These are phyloP conservation scores for Notoglanidium macrostoma DNA, from an alignment of 2,797 vertebrate genomes.

Conservation along the genomic window DNA sequence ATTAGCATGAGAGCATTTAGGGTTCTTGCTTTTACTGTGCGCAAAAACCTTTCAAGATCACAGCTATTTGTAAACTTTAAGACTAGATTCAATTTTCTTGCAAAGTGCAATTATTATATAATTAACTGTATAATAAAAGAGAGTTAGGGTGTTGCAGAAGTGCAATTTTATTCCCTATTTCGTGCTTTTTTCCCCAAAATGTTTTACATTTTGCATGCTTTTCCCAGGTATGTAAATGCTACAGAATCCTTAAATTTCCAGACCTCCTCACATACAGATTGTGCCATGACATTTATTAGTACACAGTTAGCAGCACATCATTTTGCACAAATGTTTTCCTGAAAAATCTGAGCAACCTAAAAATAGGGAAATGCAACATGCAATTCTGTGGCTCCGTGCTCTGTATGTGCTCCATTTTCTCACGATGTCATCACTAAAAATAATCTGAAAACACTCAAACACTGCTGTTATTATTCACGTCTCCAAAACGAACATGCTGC, in stretches of 20 bases:
- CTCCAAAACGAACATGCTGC: conserved; percentile 10
- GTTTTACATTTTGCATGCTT: background rate
- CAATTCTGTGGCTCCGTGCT: background rate
- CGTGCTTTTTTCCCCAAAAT: background rate
- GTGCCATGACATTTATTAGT: background rate
- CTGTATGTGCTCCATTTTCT: conserved; percentile 10
- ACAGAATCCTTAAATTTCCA: background rate
- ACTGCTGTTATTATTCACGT: background rate
- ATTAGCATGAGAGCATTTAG: background rate
- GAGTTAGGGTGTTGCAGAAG: background rate
- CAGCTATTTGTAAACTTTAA: background rate
- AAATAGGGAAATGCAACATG: background rate
- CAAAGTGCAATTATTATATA: background rate
- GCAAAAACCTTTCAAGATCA: background rate
- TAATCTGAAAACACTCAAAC: background rate
- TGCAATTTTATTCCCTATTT: background rate
- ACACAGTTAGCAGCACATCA: background rate
- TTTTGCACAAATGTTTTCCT: background rate
- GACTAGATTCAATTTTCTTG: background rate
- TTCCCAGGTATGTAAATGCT: background rate
- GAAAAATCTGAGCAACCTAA: background rate
- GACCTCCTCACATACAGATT: no score
- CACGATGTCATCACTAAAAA: conserved; percentile 15
- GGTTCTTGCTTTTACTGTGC: background rate
- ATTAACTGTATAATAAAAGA: background rate